Evolutionary conservation across 2,113 vertebrate species (phyloP), one percentile per base, ranked within the genome.

Genomic region (Polyodon spathula): DNA sequence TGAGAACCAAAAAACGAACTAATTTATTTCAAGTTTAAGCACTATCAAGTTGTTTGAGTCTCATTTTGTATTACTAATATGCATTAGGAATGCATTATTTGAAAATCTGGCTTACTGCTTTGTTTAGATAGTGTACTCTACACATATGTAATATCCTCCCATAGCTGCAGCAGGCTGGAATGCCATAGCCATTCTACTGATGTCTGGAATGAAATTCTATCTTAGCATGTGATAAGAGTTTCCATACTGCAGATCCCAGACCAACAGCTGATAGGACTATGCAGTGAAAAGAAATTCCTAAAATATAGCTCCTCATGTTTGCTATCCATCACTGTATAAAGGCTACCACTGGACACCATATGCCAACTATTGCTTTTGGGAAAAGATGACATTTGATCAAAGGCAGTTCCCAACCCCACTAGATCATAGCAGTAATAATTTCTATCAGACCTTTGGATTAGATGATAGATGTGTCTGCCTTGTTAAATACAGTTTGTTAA

Each of bases 231-330:
- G 57, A 40, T 14, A 63, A 71, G 56, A 62, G 65, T 71, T 71
- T 71, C 68, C 66, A 61, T 66, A 64, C 67, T 63, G 66, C 56
- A 16, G 14, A 58, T 67, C 64, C 61, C 61, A 50, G 27, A 65
- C 54, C 51, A 76, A 64, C 86, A 87, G 82, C 83, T 86, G 82
- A 66, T 6, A 0, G 38, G 69, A 59, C 63, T 71, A 68, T 67
- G 68, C 62, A 54, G 5, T 10, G 64, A 63, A 1, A 0, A 39
- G 37, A 54, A 46, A 64, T 70, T 69, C 63, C 62, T 65, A 62
- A 77, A 63, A 37, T 11, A 0, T 64, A 54, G 65, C 41, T 42
- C 52, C 62, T 66, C 52, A 61, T 58, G 54, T 58, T 59, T 68
- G 52, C 1, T 37, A 50, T 55, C 53, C 8, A 38, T 55, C 17